These are phyloP conservation scores for Andinoacara biseriatus DNA, from an alignment of 2,113 vertebrate species.

Conservation along the genomic window DNA sequence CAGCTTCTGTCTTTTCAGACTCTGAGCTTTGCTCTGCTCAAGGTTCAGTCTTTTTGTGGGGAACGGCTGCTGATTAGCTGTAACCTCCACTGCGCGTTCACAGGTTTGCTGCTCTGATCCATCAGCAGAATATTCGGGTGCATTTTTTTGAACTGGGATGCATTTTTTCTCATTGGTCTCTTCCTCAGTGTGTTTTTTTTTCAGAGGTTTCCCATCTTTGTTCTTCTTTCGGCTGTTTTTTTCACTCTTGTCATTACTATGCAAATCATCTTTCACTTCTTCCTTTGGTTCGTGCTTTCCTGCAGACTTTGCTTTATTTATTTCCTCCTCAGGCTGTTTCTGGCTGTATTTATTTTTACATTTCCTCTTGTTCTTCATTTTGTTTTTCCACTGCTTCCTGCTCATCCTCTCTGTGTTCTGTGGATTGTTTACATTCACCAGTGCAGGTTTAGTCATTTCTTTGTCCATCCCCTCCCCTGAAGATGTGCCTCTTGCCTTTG, in stretches of 20 bases:
- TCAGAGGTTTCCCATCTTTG: constrained; percentile 38
- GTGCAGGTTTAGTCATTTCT: background rate
- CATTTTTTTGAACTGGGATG: background rate
- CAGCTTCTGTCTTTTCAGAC: constrained; percentile 56
- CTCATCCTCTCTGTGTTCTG: constrained; percentile 44
- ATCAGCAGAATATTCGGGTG: background rate
- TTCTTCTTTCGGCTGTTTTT: background rate
- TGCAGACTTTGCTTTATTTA: constrained; percentile 7
- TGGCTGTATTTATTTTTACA: constrained; percentile 78
- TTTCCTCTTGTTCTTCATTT: constrained; percentile 79
- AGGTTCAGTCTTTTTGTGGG: constrained; percentile 22
- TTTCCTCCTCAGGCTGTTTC: constrained; percentile 9
- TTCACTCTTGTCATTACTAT: constrained; percentile 2
- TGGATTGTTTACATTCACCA: background rate
- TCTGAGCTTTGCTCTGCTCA: constrained; percentile 48
- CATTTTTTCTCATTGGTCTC: background rate
- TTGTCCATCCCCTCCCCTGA: background rate
- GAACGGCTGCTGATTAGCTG: background rate
- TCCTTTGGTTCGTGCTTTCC: background rate
- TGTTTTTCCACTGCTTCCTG: constrained; percentile 80
- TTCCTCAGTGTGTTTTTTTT: constrained; percentile 31
- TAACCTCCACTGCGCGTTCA: background rate
- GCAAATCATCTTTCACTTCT: constrained; percentile 1
- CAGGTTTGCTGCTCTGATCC: constrained; percentile 1
- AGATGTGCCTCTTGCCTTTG: background rate